Evolutionary conservation across 1,140 invertebrate genomes (phyloP), one percentile per base, ranked within the genome.

Genomic region (Steinernema feltiae): DNA sequence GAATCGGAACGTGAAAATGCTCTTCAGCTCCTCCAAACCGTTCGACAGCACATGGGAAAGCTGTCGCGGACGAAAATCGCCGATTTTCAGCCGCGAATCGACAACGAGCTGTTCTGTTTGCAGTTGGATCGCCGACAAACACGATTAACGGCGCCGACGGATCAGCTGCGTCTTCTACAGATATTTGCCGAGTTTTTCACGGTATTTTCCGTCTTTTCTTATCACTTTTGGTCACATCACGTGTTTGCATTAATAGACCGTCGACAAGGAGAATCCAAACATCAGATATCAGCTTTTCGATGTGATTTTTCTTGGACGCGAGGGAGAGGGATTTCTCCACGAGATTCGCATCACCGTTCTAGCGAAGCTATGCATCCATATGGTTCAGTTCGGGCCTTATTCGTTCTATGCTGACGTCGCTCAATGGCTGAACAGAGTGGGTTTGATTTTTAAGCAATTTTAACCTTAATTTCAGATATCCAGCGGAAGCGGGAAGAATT

Each of bases 381-480:
- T 63, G 53, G 12, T 63, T 27, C 53, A 63, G 24, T 63, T 63
- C 53, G 53, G 53, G 24, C 53, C 53, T 3, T 63, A 63, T 21
- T 17, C 12, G 3, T 63, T 63, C 24, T 63, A 63, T 27, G 53
- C 53, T 17, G 53, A 63, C 24, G 24, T 63, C 2, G 53, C 53
- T 7, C 53, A 63, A 27, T 63, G 53, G 53, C 53, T 63, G 53
- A 63, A 63, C 24, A 12, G 53, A 21, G 53, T 63, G 24, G 15
- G 24, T 3, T 63, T 3, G 15, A n/a, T 3, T 12, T 63, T 63
- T 63, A 27, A 21, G 24, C 3, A 17, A 15, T 21, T 3, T 3
- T 27, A 63, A 3, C n/a, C n/a, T n/a, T 63, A n/a, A 63, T 63
- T 63, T 63, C 53, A 63, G 53, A 63, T 63, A n/a, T 63, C 53